These are phyloP conservation scores for Actinostola sp. DNA, from an alignment of 92 coral and sea anemone genomes.

Conservation along the genomic window DNA sequence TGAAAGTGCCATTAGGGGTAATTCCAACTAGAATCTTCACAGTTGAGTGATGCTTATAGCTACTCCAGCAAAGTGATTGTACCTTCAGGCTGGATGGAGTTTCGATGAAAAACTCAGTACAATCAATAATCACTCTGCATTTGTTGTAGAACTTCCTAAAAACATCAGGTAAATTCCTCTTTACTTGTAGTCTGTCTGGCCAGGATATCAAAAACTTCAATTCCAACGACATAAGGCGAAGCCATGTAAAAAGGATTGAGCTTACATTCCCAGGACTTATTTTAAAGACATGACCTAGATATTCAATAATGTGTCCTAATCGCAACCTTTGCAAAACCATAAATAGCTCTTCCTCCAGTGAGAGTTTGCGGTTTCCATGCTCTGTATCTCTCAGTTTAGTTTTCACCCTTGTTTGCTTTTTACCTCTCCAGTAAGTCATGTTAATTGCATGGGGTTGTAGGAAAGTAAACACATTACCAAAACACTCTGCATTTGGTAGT, in stretches of 20 bases:
- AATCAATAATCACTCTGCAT: constrained; percentile 51
- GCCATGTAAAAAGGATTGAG: constrained; percentile 14
- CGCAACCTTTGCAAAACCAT: constrained; percentile 24
- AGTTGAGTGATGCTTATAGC: constrained; percentile 46
- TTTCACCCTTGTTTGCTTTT: constrained; percentile 26
- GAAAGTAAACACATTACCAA: constrained; percentile 25
- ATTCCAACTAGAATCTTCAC: constrained; percentile 54
- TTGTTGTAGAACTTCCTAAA: constrained; percentile 44
- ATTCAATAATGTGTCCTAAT: constrained; percentile 17
- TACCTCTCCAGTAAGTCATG: constrained; percentile 45
- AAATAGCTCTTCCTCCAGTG: constrained; percentile 29
- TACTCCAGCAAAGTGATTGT: constrained; percentile 47
- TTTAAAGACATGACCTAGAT: constrained; percentile 34
- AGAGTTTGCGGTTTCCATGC: constrained; percentile 15
- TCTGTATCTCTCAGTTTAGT: too few relatives aligned
- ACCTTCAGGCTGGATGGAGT: constrained; percentile 44
- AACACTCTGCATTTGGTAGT: constrained; percentile 26
- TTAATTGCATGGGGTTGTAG: constrained; percentile 22
- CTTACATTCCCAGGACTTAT: constrained; percentile 11
- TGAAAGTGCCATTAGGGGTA: constrained; percentile 47
- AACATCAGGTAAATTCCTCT: constrained; percentile 35
- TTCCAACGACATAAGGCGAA: constrained; percentile 25
- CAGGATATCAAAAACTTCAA: constrained; percentile 43
- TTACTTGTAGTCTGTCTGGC: constrained; percentile 36
- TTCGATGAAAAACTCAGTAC: constrained; percentile 56